phyloP scores from a whole-genome alignment of 2,888 invertebrate genomes.

The Drosophila ochracea region DNA sequence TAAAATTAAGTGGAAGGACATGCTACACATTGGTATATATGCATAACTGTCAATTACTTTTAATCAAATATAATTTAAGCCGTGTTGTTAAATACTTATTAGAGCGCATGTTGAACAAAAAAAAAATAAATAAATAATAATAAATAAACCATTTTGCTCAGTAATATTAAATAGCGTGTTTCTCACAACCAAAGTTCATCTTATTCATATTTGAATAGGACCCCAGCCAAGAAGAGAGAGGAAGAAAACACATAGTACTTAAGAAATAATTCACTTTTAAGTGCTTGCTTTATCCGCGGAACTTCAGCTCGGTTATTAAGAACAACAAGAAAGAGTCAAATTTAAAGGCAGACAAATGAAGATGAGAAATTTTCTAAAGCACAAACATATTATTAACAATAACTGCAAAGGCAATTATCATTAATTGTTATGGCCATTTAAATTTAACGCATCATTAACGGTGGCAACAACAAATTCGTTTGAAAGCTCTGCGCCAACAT shows the following conservation, averaged over 20 bases:
- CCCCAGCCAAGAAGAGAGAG: too few species aligned
- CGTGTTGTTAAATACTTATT: not conserved
- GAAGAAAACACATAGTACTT: not conserved
- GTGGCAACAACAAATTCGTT: conserved; percentile 26
- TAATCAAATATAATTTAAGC: not conserved
- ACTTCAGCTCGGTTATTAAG: not conserved
- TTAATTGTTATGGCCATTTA: conserved; percentile 80
- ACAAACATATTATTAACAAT: conserved; percentile 70
- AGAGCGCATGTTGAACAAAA: not conserved
- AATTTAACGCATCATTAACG: conserved; percentile 81
- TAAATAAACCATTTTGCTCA: not conserved
- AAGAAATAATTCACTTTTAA: conserved; percentile 5
- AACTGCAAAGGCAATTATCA: conserved; percentile 75
- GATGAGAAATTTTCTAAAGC: conserved; percentile 35
- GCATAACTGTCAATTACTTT: not conserved
- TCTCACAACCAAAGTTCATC: too few species aligned
- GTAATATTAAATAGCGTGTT: not conserved
- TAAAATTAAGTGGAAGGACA: too few species aligned
- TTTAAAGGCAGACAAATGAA: conserved; percentile 27
- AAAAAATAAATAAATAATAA: not conserved
- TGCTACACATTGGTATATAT: not conserved
- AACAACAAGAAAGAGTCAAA: conserved; percentile 1
- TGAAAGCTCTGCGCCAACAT: conserved; percentile 42
- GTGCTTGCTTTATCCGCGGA: not conserved
- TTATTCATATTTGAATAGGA: not conserved